Base-by-base conservation (phyloP, 2,888 invertebrate species). In the Agriotes lineatus region DNA sequence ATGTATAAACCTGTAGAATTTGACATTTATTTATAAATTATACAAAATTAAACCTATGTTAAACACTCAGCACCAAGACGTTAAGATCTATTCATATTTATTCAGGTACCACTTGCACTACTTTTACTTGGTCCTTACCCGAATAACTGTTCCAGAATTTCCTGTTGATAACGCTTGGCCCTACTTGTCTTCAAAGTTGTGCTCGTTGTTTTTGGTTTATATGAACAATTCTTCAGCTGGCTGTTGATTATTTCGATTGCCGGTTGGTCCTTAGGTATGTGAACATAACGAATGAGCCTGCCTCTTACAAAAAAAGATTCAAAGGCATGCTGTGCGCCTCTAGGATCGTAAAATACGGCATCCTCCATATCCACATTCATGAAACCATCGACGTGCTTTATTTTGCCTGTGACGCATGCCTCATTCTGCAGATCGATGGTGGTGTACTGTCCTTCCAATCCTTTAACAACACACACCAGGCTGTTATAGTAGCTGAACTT, bases 371-470 rank as follows among this genome's bases (percentile, higher is more conserved):
- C 86, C 60, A 92, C 82, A 76, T 92, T 92, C 91, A 92, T 92
- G 75, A 78, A 89, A 64, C 90, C 91, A 84, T 92, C 92, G 2
- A 90, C 89, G 63, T 85, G 80, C n/a, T 81, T 82, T 50, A 92
- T 83, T 73, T 82, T 82, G 44, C 92, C 92, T 78, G 87, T 88
- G 33, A 91, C 85, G 77, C 85, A 88, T 0, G 88, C 83, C 78
- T 92, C 91, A 82, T 92, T 90, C 74, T 90, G 84, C 48, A 92
- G 83, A 82, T 92, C 92, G 22, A 92, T 84, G 18, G 87, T 88
- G 2, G 90, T 88, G 75, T 87, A 87, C 74, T 87, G 83, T 6
- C 87, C 87, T 82, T 89, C 87, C 59, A 91, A 83, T 59, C 88
- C 87, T 84, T 88, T 89, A 33, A 90, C 85, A 74, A 91, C 61